Evolutionary conservation across 30 jellyfish, hydroid and myxozoan species (phyloP).

Genomic region (Sanderia malayensis): DNA sequence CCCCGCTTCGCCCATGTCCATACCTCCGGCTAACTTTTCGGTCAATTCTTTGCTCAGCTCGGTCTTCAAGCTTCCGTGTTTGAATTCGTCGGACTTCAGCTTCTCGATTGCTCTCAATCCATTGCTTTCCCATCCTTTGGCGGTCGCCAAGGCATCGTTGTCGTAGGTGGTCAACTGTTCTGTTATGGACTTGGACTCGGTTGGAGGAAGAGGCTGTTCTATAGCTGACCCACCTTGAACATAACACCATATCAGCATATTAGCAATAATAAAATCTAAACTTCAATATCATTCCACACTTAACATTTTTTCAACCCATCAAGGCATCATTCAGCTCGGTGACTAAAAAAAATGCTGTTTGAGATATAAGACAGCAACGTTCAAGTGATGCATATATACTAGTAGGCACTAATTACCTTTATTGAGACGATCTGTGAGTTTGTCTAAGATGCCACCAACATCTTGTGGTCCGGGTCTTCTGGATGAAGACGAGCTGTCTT

Average conservation of each 20-base stretch:
- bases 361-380: too few species aligned
- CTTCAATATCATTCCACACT: too few species aligned
- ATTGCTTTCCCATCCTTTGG: slow-evolving; percentile 67
- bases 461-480: slow-evolving; percentile 83
- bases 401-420: slow-evolving; percentile 78
- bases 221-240: slow-evolving; percentile 80
- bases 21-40: slow-evolving; percentile 49
- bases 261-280: background rate
- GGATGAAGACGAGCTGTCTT: slow-evolving; percentile 12
- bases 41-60: slow-evolving; percentile 62
- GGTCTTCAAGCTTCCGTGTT: slow-evolving; percentile 51
- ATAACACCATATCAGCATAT: background rate
- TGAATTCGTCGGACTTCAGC: slow-evolving; percentile 51
- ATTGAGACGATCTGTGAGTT: slow-evolving; percentile 84
- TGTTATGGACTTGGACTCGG: slow-evolving; percentile 61
- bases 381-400: too few species aligned
- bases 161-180: slow-evolving; percentile 68
- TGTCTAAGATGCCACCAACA: slow-evolving; percentile 96
- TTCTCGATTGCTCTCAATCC: slow-evolving; percentile 67
- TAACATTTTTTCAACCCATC: too few species aligned
- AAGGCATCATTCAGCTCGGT: too few species aligned
- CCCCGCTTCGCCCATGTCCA: slow-evolving; percentile 11
- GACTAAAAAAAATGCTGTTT: too few species aligned
- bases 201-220: slow-evolving; percentile 83
- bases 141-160: slow-evolving; percentile 57